Base-by-base conservation (phyloP, 2,888 invertebrate genomes). In the Polymixis flavicincta region DNA sequence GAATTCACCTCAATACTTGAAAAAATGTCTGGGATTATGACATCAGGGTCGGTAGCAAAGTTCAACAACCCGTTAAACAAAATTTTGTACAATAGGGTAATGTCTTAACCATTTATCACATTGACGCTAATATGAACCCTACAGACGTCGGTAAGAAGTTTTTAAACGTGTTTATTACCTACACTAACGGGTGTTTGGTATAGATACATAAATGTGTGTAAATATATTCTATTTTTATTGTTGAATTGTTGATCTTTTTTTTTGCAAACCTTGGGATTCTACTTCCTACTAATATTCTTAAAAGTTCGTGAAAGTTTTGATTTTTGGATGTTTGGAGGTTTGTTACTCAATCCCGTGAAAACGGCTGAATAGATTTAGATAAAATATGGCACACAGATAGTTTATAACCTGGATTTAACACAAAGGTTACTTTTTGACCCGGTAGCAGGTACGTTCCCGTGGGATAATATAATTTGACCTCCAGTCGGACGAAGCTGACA, bases 41-140 rank as follows among this genome's bases (percentile, higher is more conserved):
- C 42, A 57, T 42, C 68, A 69, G 25, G 14, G 61, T 48, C 32
- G 32, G 32, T 48, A 59, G 19, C 25, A 55, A 55, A 63, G 71
- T 63, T 82, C 71, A 82, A 82, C n/a, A 54, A 74, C 59, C 70
- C 17, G 32, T 61, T 69, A 66, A 32, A 69, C 57, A 28, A 59
- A 63, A 6, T 28, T 42, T 63, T 63, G 42, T 1, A 84, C 70
- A 71, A 65, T 71, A 13, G 50, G 50, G 25, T 59, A 80, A 85
- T 66, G 68, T 59, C 48, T 37, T 8, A 66, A 22, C 6, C 37
- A 82, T 85, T 76, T 82, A 82, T 76, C 85, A 82, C 32, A n/a
- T 76, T 76, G 65, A 82, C 61, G 76, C 48, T 85, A 85, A 82
- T 76, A 69, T 45, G 61, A 63, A 45, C 68, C 60, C 28, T 55